Percentiles rank a stretch among this genome's conserved stretches.
phyloP scores from a whole-genome alignment of 2,113 vertebrate species.

The Myotis lucifugus region DNA sequence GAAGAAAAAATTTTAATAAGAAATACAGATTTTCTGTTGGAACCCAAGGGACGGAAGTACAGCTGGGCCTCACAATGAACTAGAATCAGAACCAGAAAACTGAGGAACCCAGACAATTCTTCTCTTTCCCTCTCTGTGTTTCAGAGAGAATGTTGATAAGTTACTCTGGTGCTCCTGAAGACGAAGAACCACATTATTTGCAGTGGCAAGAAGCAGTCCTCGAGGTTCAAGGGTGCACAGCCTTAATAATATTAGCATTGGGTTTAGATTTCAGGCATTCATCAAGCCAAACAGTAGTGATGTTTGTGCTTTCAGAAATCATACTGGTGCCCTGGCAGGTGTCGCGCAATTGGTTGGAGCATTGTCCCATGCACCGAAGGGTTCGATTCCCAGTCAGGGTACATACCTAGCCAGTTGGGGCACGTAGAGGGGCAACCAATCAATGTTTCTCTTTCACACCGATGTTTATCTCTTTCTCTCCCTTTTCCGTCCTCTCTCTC shows the following conservation, averaged over 20 bases:
- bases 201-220: slow-evolving; percentile 7
- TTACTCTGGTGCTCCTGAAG: slow-evolving; percentile 9
- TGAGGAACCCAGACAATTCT: slow-evolving; percentile 18
- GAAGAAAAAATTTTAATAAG: slow-evolving; percentile 40
- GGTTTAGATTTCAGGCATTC: neutral
- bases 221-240: neutral
- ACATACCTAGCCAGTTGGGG: neutral
- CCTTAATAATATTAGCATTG: slow-evolving; percentile 20
- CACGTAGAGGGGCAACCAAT: neutral
- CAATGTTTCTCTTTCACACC: neutral
- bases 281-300: neutral
- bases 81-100: slow-evolving; percentile 27
- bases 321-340: neutral
- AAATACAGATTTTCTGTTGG: slow-evolving; percentile 50
- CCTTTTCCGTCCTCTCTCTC: neutral
- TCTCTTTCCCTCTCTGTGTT: neutral
- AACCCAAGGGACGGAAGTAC: slow-evolving; percentile 42
- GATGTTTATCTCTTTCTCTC: neutral
- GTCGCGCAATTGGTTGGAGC: neutral
- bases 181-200: neutral
- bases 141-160: neutral
- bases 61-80: neutral
- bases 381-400: neutral
- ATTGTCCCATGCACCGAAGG: neutral
- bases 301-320: slow-evolving; percentile 22